Conservation (phyloP, 2,113 vertebrate species). For the Mastomys natalensis region DNA sequence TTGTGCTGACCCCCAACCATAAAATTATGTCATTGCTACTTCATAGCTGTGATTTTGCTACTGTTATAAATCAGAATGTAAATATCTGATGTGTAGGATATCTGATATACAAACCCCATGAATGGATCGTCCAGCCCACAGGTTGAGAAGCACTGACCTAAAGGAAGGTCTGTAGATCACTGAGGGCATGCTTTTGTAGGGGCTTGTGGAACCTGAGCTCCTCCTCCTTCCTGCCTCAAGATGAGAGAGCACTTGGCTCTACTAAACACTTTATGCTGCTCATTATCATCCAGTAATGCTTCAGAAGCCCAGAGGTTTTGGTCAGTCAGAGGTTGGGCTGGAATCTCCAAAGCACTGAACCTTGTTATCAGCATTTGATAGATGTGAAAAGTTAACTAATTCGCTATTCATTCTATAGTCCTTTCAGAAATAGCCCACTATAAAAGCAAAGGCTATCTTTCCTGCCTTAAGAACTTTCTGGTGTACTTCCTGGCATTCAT, state of each 20-base stretch:
- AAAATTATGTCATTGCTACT: not conserved
- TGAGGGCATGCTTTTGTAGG: not conserved
- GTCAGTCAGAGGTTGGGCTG: not conserved
- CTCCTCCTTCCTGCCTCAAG: not conserved
- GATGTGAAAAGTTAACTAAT: not conserved
- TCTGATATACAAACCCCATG: not conserved
- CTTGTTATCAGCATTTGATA: not conserved
- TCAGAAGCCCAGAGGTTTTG: not conserved
- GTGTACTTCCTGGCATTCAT: not conserved
- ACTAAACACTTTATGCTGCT: not conserved
- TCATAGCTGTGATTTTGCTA: not conserved
- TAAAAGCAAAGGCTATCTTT: not conserved
- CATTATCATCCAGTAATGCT: not conserved
- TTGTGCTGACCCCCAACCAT: not conserved
- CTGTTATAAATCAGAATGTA: not conserved
- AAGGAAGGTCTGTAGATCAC: not conserved
- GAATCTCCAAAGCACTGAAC: not conserved
- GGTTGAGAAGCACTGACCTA: not conserved
- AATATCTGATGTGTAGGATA: not conserved
- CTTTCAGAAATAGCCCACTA: not conserved
- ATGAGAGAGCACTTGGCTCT: not conserved
- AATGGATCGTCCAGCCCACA: not conserved
- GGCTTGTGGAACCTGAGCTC: too few species aligned
- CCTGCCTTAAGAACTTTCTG: not conserved
- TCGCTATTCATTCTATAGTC: not conserved